Base-by-base conservation (phyloP, 2,113 vertebrate genomes). In the Bubo scandiacus region DNA sequence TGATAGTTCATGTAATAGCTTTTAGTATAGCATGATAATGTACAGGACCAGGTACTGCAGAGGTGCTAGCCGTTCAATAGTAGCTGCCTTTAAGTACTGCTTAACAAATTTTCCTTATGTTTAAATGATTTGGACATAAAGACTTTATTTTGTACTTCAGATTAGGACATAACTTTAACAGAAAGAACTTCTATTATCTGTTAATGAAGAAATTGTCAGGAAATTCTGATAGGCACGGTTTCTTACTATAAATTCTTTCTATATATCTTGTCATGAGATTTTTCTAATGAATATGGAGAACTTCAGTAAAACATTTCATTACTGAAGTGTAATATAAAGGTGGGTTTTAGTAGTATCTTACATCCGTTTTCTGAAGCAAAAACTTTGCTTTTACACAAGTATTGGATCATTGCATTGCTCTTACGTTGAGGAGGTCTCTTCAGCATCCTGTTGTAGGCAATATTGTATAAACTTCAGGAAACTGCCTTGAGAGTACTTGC, bases 1-100 rank as follows among this genome's bases (percentile, higher is more conserved):
- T 65, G 27, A n/a, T 47, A 62, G 19, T 15, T 52, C 3, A 2
- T 27, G 4, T 73, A 25, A 32, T 38, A 52, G 23, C 18, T 70
- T 57, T 58, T 58, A 45, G 43, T 45, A 45, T 45, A 45, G 43
- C 43, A 45, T 45, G 43, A 45, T 49, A 65, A 38, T 0, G 2
- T 34, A 15, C 22, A 32, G 51, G 34, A 27, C 34, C 5, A n/a
- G 21, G 20, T 55, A 66, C 43, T 6, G 12, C 38, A 54, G 55
- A 45, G 25, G 15, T 0, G 0, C 5, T 36, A 20, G 30, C 23
- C 17, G 5, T 22, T 38, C 23, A 38, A 63, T 8, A 45, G 2
- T 22, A 66, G 21, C 47, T 59, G 26, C 6, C 51, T 66, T 70
- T n/a, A 61, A 40, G 17, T 43, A 43, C 12, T 23, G 23, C 45